Percentiles rank a stretch among this genome's conserved stretches.
Evolutionary conservation across 2,888 invertebrate genomes (phyloP).

Genomic region (Drosophila greeni): DNA sequence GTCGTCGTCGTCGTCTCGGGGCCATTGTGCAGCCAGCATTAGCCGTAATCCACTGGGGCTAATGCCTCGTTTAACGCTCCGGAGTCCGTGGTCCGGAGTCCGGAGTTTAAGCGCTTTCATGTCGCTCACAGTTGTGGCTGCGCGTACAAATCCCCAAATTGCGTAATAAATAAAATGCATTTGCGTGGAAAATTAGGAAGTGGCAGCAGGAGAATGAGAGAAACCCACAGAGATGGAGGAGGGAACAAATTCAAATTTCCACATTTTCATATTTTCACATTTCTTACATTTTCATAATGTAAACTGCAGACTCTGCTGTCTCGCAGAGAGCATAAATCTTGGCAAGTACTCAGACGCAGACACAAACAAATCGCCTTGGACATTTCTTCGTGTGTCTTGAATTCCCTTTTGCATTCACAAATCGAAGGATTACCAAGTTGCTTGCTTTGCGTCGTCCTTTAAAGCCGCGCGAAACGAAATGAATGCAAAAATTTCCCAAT

Average conservation of each 20-base stretch:
- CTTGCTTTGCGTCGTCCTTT: slow-evolving; percentile 24
- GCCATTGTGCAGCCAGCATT: slow-evolving; percentile 20
- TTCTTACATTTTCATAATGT: slow-evolving; percentile 45
- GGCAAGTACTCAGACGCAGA: slow-evolving; percentile 49
- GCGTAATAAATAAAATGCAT: slow-evolving; percentile 69
- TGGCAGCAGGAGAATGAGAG: slow-evolving; percentile 16
- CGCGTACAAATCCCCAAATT: slow-evolving; percentile 47
- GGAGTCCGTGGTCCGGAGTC: slow-evolving; percentile 9
- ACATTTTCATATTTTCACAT: slow-evolving; percentile 46
- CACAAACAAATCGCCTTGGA: slow-evolving; percentile 60
- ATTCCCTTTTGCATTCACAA: slow-evolving; percentile 24
- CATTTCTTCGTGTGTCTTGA: slow-evolving; percentile 34
- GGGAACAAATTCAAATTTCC: slow-evolving; percentile 38
- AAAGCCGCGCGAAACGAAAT: slow-evolving; percentile 23
- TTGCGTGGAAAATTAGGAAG: slow-evolving; percentile 67
- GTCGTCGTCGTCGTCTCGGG: background rate
- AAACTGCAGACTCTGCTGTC: slow-evolving; percentile 28
- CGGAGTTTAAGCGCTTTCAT: slow-evolving; percentile 35
- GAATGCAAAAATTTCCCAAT: slow-evolving; percentile 41
- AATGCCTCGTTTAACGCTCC: slow-evolving; percentile 38
- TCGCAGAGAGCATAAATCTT: slow-evolving; percentile 56
- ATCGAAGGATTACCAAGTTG: slow-evolving; percentile 34
- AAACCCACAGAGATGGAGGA: background rate
- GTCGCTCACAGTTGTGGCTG: slow-evolving; percentile 28
- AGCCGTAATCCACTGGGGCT: slow-evolving; percentile 26